A percentile compares a stretch with the other conserved stretches of the same genome.
Conservation (phyloP, 2,888 invertebrate genomes). For the Agonum fuliginosum region DNA sequence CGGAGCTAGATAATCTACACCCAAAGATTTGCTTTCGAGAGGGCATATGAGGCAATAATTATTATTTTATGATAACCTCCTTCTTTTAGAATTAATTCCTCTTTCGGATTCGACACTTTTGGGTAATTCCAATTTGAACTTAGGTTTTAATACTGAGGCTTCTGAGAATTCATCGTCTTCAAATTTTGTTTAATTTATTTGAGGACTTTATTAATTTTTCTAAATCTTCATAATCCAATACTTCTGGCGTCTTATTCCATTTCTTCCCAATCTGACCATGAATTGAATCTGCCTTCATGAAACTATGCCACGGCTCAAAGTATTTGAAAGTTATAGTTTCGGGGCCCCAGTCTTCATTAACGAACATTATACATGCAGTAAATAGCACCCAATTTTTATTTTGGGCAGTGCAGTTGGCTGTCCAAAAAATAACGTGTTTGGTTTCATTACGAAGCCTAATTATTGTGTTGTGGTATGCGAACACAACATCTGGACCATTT, state of each 20-base stretch:
- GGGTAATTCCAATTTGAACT: not conserved
- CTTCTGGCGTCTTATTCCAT: conserved; percentile 57
- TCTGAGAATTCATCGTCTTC: not conserved
- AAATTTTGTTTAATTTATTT: too few species aligned
- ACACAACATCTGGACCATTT: conserved; percentile 59
- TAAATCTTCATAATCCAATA: not conserved
- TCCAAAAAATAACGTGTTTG: conserved; percentile 57
- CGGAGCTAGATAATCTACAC: too few species aligned
- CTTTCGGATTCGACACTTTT: not conserved
- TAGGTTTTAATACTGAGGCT: not conserved
- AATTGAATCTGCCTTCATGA: conserved; percentile 61
- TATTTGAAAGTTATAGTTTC: conserved; percentile 61
- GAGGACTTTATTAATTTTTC: not conserved
- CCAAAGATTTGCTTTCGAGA: not conserved
- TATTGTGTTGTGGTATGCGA: conserved; percentile 57
- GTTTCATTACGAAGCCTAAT: conserved; percentile 34
- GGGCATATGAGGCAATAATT: not conserved
- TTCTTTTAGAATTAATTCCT: not conserved
- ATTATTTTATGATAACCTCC: not conserved
- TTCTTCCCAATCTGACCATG: conserved; percentile 60
- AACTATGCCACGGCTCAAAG: conserved; percentile 61
- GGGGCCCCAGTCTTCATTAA: conserved; percentile 45
- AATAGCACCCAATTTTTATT: conserved; percentile 49
- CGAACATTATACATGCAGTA: conserved; percentile 49
- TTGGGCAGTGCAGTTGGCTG: conserved; percentile 35